Evolutionary conservation across 2,888 invertebrate species (phyloP).

Genomic region (Nemoura dubitans): DNA sequence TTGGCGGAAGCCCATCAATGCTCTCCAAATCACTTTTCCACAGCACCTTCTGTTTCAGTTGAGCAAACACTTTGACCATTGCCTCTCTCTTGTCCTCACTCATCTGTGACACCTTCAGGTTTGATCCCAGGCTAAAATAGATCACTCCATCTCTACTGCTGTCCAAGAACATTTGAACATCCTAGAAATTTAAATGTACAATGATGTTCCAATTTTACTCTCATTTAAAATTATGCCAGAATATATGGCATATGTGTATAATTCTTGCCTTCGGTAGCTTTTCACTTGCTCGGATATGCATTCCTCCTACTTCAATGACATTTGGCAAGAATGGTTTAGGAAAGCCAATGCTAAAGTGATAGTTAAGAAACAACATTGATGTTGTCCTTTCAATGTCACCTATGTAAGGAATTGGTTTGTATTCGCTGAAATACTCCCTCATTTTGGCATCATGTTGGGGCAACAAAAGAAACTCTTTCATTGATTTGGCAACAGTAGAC

Average conservation of each 20-base stretch:
- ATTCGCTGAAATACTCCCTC: slow-evolving; percentile 44
- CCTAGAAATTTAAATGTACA: slow-evolving; percentile 36
- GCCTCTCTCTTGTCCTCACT: slow-evolving; percentile 50
- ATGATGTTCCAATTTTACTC: too few species aligned
- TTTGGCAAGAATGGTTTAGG: slow-evolving; percentile 57
- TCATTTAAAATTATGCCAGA: background rate
- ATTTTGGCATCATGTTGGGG: slow-evolving; percentile 37
- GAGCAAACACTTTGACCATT: slow-evolving; percentile 53
- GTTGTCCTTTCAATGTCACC: slow-evolving; percentile 51
- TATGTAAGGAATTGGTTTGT: slow-evolving; percentile 26
- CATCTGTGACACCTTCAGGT: slow-evolving; percentile 50
- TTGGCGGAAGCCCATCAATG: slow-evolving; percentile 52
- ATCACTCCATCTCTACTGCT: slow-evolving; percentile 52
- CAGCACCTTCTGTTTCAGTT: slow-evolving; percentile 54
- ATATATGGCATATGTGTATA: too few species aligned
- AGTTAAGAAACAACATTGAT: slow-evolving; percentile 56
- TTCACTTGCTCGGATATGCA: slow-evolving; percentile 55
- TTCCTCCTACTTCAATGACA: slow-evolving; percentile 58
- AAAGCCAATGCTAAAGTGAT: slow-evolving; percentile 55
- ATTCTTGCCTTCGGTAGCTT: slow-evolving; percentile 53
- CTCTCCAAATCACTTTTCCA: slow-evolving; percentile 54
- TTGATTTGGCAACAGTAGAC: background rate
- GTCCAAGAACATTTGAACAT: slow-evolving; percentile 51
- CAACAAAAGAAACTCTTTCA: background rate
- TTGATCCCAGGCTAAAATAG: slow-evolving; percentile 54